Percentiles rank a stretch among this genome's conserved stretches.
phyloP scores from a whole-genome alignment of 1,140 invertebrate species.

The Ylistrum balloti region DNA sequence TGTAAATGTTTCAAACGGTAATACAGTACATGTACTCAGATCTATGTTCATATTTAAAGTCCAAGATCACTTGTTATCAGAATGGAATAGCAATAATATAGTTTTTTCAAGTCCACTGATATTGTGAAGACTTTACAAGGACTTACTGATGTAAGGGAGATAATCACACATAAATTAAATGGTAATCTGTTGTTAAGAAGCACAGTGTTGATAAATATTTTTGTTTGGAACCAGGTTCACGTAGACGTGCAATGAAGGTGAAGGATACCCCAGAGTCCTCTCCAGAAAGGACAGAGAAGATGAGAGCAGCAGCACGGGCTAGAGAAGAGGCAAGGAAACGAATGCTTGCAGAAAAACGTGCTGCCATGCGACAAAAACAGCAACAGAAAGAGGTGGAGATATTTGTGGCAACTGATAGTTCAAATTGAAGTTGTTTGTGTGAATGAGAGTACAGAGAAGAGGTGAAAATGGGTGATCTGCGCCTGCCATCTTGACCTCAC shows the following conservation, averaged over 20 bases:
- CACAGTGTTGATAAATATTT: no score
- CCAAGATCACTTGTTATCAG: no score
- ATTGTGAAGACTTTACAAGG: no score
- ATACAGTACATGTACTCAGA: no score
- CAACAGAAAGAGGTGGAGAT: conserved; percentile 80
- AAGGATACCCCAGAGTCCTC: conserved; percentile 78
- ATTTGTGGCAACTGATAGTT: conserved; percentile 63
- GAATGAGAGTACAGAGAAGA: not conserved
- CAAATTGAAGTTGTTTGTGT: not conserved
- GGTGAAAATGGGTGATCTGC: not conserved
- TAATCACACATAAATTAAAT: not conserved
- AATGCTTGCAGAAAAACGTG: conserved; percentile 90
- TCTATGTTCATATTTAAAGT: no score
- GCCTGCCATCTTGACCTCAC: not conserved
- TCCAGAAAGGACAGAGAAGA: conserved; percentile 81
- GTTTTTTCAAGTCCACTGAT: no score
- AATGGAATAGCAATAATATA: no score
- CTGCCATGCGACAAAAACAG: conserved; percentile 83
- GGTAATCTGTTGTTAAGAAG: not conserved
- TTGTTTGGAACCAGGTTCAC: conserved; percentile 67
- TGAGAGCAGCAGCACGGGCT: conserved; percentile 83
- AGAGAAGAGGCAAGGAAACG: conserved; percentile 91
- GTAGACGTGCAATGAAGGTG: conserved; percentile 70
- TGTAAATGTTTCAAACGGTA: no score
- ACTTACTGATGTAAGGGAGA: not conserved